Base-by-base conservation (phyloP, 2,797 vertebrate genomes). In the Epinephelus coioides region DNA sequence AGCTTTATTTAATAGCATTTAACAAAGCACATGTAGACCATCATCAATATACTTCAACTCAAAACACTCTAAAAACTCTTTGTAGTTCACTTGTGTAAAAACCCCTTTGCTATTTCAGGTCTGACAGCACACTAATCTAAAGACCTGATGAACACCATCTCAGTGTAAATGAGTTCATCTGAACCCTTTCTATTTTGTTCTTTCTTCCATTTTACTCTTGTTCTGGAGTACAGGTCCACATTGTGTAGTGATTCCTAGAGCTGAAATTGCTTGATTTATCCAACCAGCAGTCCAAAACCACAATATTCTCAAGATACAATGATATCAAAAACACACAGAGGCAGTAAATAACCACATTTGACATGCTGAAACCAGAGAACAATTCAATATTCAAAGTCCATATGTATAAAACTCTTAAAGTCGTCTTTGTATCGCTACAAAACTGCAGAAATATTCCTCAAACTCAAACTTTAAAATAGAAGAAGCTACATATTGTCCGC, bases 401-500 rank as follows among this genome's bases (percentile, higher is more conserved):
- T 11, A 27, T 40, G 12, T 10, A 18, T 38, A 19, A 66, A 57
- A 54, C 34, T 19, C 3, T 10, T 11, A 49, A 49, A 50, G 6
- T 47, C 3, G 0, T n/a, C 51, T 13, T 6, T 34, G 13, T 8
- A 59, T 12, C 23, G 34, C 17, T 21, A 21, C 0, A 47, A 47
- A 64, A 49, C 79, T 63, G 46, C 55, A 67, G 34, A 53, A 54
- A 53, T 12, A 7, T 21, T 67, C 17, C 30, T n/a, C 57, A 64
- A 51, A 72, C n/a, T 30, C 13, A 0, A 54, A 30, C 38, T 14
- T 30, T 43, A 18, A 68, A 83, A 62, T 43, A 3, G 9, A 67
- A 27, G 4, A n/a, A 15, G 47, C 23, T 9, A 5, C 54, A 72
- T 62, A 66, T 17, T 76, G 67, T 68, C 34, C 53, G 21, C 65